Percentiles rank a stretch among this genome's conserved stretches.
Conservation (phyloP, 2,888 invertebrate genomes). For the Pristionchus maxplancki region DNA sequence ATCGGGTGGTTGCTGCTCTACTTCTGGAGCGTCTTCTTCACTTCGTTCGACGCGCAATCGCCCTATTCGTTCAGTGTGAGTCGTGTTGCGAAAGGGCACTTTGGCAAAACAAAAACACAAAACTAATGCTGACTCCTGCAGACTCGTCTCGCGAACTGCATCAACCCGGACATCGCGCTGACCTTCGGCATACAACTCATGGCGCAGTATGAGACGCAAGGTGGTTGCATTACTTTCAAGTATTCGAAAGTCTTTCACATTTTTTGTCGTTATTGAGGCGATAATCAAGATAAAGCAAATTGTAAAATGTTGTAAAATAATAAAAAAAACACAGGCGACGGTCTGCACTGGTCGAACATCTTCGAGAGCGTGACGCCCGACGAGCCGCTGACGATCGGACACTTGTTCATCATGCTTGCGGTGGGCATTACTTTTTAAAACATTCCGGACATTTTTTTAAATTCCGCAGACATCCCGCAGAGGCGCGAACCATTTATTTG, state of each 20-base stretch:
- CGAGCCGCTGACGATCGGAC: slow-evolving; percentile 66
- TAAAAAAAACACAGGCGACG: slow-evolving; percentile 56
- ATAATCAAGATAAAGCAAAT: background rate
- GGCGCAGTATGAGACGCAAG: slow-evolving; percentile 70
- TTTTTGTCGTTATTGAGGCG: background rate
- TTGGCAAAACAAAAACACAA: background rate
- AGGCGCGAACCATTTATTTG: too few relatives aligned
- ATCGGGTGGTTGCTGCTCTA: slow-evolving; percentile 73
- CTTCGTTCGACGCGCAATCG: background rate
- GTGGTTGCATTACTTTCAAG: slow-evolving; percentile 23
- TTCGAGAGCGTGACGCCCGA: slow-evolving; percentile 64
- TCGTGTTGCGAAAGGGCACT: background rate
- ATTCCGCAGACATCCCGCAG: too few relatives aligned
- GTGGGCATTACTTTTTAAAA: background rate
- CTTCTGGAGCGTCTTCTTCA: slow-evolving; percentile 64
- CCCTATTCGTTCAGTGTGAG: slow-evolving; percentile 30
- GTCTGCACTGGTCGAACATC: slow-evolving; percentile 67
- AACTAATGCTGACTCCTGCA: background rate
- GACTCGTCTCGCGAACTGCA: slow-evolving; percentile 64
- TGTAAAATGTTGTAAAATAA: background rate
- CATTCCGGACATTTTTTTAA: too few relatives aligned
- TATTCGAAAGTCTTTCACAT: too few relatives aligned
- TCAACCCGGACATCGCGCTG: slow-evolving; percentile 71
- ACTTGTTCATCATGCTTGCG: slow-evolving; percentile 64
- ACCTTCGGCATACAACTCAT: slow-evolving; percentile 64